Evolutionary conservation across 1,140 invertebrate species (phyloP).

Genomic region (Drosophila hydei): DNA sequence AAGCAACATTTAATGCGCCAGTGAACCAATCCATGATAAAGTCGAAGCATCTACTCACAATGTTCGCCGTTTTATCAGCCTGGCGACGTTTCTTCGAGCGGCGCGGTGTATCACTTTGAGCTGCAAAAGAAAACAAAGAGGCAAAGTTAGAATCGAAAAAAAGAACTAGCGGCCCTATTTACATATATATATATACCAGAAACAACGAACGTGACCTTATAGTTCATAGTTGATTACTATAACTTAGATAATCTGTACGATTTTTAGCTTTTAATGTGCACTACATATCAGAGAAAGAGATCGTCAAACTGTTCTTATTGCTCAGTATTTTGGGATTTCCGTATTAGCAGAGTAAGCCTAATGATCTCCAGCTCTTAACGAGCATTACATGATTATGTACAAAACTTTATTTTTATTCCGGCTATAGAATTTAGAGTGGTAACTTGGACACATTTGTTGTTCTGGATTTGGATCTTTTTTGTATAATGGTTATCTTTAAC

Average conservation of each 20-base stretch:
- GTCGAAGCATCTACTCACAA: conserved; percentile 79
- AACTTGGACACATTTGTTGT: conserved; percentile 2
- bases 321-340: no score
- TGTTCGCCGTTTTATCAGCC: conserved; percentile 79
- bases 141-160: background rate
- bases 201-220: background rate
- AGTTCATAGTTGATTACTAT: no score
- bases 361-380: background rate
- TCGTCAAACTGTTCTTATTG: no score
- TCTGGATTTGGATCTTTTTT: conserved; percentile 23
- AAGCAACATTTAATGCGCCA: conserved; percentile 34
- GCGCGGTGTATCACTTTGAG: conserved; percentile 75
- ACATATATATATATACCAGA: no score
- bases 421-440: conserved; percentile 37
- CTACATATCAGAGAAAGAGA: no score
- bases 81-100: conserved; percentile 82
- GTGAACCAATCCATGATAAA: conserved; percentile 49
- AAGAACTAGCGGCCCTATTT: no score
- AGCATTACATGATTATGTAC: background rate
- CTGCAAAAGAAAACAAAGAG: conserved; percentile 31
- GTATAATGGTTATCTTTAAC: conserved; percentile 64
- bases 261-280: no score
- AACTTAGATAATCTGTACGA: no score
- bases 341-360: no score
- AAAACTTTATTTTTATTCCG: conserved; percentile 1